Evolutionary conservation across 1,140 invertebrate genomes (phyloP), one percentile per base, ranked within the genome.

Genomic region (Elysia chlorotica): DNA sequence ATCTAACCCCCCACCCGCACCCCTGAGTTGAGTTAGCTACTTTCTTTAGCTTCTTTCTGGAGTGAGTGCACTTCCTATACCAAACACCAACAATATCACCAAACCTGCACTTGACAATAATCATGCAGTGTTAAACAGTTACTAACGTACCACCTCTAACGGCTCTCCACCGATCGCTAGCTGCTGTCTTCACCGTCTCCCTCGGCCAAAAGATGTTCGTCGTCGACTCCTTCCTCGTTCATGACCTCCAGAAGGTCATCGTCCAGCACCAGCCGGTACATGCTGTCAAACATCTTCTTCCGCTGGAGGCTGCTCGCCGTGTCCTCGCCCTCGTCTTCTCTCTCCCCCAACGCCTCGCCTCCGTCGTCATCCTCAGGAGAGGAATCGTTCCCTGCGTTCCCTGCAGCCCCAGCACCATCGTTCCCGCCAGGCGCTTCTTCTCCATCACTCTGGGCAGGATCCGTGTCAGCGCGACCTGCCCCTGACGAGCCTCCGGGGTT

Each of bases 221-320:
- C 56, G 19, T 71, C 56, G 48, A 62, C 69, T 33, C 63, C 57
- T 1, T 71, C 69, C 10, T 71, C 69, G 21, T 53, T 53, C 56
- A 71, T 41, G 10, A 62, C 38, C 28, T 71, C 69, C 21, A 48
- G 23, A 30, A 71, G 38, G 30, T 71, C 69, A 25, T 71, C 69
- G 53, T 71, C 69, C 23, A 71, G 19, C 23, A 71, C 69, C 2
- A 71, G 53, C 5, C 69, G 30, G 59, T 71, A 71, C 69, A 71
- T 71, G 23, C 69, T 71, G 59, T 71, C 69, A 71, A 62, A 71
- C 2, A 71, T 21, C 33, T 71, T 36, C 30, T 71, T 71, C 35
- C 69, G 31, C 53, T 71, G 57, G 19, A 71, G 59, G 6, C 33
- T 71, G 59, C 69, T 71, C 6, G 36, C 57, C 28, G n/a, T 35